Evolutionary conservation across 2,797 vertebrate species (phyloP).

Genomic region (Dipus sagitta): DNA sequence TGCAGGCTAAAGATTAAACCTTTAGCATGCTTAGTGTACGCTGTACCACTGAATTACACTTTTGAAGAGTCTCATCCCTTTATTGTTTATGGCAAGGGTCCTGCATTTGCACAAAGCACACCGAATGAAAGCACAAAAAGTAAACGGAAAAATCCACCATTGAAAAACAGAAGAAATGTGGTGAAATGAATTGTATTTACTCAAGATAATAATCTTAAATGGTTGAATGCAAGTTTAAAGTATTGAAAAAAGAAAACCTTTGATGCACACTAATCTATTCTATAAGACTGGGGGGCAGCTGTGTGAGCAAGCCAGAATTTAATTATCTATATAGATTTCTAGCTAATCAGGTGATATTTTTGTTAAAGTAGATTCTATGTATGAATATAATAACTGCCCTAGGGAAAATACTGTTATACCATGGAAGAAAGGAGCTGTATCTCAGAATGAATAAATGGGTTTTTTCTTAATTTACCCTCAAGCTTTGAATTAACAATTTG

Average conservation of each 20-base stretch:
- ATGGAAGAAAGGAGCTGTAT: constrained; percentile 77
- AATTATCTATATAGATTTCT: constrained; percentile 75
- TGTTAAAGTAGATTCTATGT: constrained; percentile 63
- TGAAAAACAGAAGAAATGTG: constrained; percentile 49
- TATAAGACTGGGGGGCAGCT: constrained; percentile 48
- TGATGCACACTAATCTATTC: constrained; percentile 67
- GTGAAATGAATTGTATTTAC: constrained; percentile 52
- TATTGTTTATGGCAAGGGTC: neutral
- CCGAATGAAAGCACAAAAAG: neutral
- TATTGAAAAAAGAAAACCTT: constrained; percentile 41
- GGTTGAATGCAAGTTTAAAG: constrained; percentile 37
- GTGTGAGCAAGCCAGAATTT: constrained; percentile 69
- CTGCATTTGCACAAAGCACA: neutral
- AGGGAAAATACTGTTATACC: constrained; percentile 65
- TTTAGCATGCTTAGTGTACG: neutral
- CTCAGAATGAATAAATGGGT: constrained; percentile 77
- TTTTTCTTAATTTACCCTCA: constrained; percentile 77
- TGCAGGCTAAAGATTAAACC: neutral
- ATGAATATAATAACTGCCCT: constrained; percentile 58
- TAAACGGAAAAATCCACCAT: neutral
- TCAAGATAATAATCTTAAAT: constrained; percentile 57
- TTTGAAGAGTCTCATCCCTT: neutral
- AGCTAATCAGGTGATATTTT: constrained; percentile 71
- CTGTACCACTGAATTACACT: neutral
- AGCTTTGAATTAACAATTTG: constrained; percentile 86